Evolutionary conservation across 2,888 invertebrate genomes (phyloP), one percentile per base, ranked within the genome.

Genomic region (Drosophila tanythrix): DNA sequence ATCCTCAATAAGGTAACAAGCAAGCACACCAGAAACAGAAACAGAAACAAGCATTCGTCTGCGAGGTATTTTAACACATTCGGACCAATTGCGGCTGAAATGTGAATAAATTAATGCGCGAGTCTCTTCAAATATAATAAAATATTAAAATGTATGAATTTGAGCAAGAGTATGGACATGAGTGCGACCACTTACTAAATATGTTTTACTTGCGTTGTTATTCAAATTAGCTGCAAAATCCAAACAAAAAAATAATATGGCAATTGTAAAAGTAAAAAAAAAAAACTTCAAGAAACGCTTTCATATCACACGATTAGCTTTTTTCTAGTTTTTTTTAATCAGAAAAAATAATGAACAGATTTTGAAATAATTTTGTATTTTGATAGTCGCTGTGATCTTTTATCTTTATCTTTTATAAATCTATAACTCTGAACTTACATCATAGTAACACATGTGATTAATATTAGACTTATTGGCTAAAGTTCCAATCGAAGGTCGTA

Each of bases 101-200:
- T 74, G 67, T 76, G 78, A 83, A 87, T 78, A 78, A 88, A 87
- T 88, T 81, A 87, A 88, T 78, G 79, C 70, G 65, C 59, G 56
- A 67, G 69, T 77, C 69, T 67, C 64, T 63, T 67, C 66, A 73
- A 79, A 70, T 66, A 21, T 21, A 21, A 21, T 74, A 79, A 66
- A 53, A 50, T 71, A 52, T 63, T 52, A 52, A 70, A 73, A 62
- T 51, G 33, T 38, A 72, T 61, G 66, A 50, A 53, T 56, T 48
- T 36, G 33, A 65, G 53, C 46, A 13, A n/a, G 36, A 51, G 40
- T 43, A 11, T 46, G 38, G 25, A 36, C 25, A 31, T 57, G 57
- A 52, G 56, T 53, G 25, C 33, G 53, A n/a, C 3, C 15, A 40
- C 29, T 27, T 36, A 58, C 55, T 27, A 58, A 27, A 57, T 53